A percentile compares a stretch with the other conserved stretches of the same genome.
Conservation (phyloP, 2,888 invertebrate species). For the Caenorhabditis plicata region DNA sequence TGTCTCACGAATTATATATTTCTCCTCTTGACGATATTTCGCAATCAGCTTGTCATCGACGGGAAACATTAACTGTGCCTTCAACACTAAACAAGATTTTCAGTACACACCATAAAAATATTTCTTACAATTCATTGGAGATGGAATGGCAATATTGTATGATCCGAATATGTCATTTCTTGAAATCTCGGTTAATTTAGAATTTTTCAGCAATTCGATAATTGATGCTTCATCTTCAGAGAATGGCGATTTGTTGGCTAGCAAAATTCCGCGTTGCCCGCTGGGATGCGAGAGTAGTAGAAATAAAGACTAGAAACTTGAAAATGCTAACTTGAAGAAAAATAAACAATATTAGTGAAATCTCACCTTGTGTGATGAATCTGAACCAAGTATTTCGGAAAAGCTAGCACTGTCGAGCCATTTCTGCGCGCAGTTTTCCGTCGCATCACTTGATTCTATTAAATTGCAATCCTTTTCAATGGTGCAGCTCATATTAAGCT, state of each 20-base stretch:
- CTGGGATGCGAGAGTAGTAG: slow-evolving; percentile 45
- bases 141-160: slow-evolving; percentile 33
- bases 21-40: slow-evolving; percentile 79
- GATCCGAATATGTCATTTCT: slow-evolving; percentile 60
- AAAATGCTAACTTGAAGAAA: neutral
- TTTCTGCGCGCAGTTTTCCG: slow-evolving; percentile 10
- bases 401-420: slow-evolving; percentile 32
- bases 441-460: no score
- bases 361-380: slow-evolving; percentile 50
- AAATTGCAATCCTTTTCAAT: no score
- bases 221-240: slow-evolving; percentile 38
- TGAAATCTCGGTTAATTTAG: slow-evolving; percentile 42
- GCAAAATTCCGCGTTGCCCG: slow-evolving; percentile 52
- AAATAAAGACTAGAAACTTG: slow-evolving; percentile 42
- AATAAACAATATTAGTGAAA: no score
- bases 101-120: neutral
- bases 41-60: slow-evolving; percentile 87
- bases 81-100: slow-evolving; percentile 75
- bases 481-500: no score
- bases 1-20: slow-evolving; percentile 82
- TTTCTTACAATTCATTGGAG: slow-evolving; percentile 41
- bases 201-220: slow-evolving; percentile 9
- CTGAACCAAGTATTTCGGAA: slow-evolving; percentile 53
- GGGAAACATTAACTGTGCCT: slow-evolving; percentile 86
- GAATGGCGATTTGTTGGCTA: slow-evolving; percentile 57